phyloP scores from a whole-genome alignment of 92 coral and sea anemone genomes.

The Metridium senile region DNA sequence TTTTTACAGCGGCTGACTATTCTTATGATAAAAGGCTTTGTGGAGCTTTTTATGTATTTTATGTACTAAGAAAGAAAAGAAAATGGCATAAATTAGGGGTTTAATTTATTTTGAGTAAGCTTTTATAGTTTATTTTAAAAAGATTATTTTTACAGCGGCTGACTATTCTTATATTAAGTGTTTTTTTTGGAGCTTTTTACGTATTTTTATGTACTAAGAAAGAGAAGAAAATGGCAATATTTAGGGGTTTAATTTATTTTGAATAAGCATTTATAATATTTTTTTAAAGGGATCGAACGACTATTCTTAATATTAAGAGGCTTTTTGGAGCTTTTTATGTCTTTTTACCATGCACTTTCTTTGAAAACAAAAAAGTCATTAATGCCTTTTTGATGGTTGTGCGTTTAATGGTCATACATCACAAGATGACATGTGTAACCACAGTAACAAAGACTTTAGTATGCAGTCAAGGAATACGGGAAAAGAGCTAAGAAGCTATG shows the following conservation, averaged over 20 bases:
- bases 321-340: conserved; percentile 1
- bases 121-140: background rate
- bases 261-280: background rate
- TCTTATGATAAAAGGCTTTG: too few species aligned
- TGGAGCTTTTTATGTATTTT: conserved; percentile 22
- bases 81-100: conserved; percentile 13
- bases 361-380: conserved; percentile 1
- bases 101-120: background rate
- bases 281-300: too few species aligned
- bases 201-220: conserved; percentile 9
- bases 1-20: too few species aligned
- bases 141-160: too few species aligned
- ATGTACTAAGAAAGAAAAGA: conserved; percentile 21
- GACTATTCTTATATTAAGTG: too few species aligned
- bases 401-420: background rate
- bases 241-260: background rate
- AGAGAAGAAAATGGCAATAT: conserved; percentile 12
- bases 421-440: conserved; percentile 7
- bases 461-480: background rate
- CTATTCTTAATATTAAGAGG: too few species aligned
- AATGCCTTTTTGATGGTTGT: background rate
- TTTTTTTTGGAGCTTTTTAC: conserved; percentile 31
- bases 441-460: conserved; percentile 17
- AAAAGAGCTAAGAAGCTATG: background rate
- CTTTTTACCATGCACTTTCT: background rate